These are phyloP conservation scores for Prunella fulvescens DNA, from an alignment of 2,113 vertebrate species.

Conservation along the genomic window DNA sequence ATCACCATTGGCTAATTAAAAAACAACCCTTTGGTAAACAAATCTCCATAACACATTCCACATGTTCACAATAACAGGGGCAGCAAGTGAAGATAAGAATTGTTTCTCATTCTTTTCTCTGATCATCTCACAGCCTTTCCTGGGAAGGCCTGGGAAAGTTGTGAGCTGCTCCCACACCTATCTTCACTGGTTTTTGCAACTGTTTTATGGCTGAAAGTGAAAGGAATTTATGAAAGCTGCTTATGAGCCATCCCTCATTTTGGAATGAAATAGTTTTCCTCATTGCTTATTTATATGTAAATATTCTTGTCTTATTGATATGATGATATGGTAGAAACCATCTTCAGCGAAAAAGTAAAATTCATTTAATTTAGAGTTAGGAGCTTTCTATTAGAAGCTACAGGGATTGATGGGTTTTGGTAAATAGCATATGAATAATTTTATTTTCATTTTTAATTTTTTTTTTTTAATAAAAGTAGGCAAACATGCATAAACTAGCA, in stretches of 20 bases:
- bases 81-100: neutral
- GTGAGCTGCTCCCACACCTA: neutral
- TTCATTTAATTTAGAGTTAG: neutral
- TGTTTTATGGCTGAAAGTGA: neutral
- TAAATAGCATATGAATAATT: neutral
- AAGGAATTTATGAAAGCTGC: neutral
- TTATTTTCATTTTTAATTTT: neutral
- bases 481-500: neutral
- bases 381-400: neutral
- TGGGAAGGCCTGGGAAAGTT: neutral
- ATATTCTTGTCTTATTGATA: neutral
- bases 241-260: neutral
- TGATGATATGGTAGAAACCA: neutral
- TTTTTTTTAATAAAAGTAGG: neutral
- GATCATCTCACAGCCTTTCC: neutral
- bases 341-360: neutral
- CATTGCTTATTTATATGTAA: neutral
- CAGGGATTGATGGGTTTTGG: neutral
- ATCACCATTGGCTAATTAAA: neutral
- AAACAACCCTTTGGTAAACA: neutral
- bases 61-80: neutral
- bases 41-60: neutral
- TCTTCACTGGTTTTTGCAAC: neutral
- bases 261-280: neutral
- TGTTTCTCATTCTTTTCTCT: neutral